phyloP scores from a whole-genome alignment of 2,888 invertebrate species.

The Nasonovia ribisnigri region DNA sequence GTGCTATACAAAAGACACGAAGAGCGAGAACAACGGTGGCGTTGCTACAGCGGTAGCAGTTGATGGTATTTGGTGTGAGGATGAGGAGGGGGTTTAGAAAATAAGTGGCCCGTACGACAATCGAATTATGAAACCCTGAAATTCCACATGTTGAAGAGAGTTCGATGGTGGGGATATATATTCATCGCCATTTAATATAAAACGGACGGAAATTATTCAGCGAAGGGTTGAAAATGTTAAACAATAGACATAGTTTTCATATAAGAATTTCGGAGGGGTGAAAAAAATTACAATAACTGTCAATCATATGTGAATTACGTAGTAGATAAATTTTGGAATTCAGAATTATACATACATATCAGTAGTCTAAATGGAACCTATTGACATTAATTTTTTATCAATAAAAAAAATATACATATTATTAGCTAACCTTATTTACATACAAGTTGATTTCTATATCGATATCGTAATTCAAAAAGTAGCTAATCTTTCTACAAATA shows the following conservation, averaged over 20 bases:
- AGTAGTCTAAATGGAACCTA: not conserved
- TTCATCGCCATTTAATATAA: conserved; percentile 57
- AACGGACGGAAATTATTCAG: conserved; percentile 35
- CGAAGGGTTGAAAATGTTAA: conserved; percentile 50
- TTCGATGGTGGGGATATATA: not conserved
- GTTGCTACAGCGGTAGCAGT: not conserved
- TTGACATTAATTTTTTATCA: not conserved
- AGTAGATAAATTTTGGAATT: not conserved
- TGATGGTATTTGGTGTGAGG: conserved; percentile 36
- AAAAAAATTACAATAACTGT: conserved; percentile 20
- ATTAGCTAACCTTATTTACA: not conserved
- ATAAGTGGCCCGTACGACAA: conserved; percentile 63
- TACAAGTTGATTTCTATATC: not conserved
- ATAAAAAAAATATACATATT: not conserved
- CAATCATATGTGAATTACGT: not conserved
- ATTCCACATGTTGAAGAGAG: conserved; percentile 42
- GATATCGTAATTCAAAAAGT: too few relatives aligned
- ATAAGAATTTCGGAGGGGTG: not conserved
- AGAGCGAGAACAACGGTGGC: conserved; percentile 21
- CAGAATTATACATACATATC: not conserved
- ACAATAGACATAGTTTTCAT: conserved; percentile 49
- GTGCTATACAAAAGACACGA: conserved; percentile 62
- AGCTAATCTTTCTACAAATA: too few relatives aligned
- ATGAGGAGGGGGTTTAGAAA: conserved; percentile 53
- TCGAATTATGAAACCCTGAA: conserved; percentile 61